Evolutionary conservation across 1,140 invertebrate species (phyloP).

Genomic region (Apis florea): DNA sequence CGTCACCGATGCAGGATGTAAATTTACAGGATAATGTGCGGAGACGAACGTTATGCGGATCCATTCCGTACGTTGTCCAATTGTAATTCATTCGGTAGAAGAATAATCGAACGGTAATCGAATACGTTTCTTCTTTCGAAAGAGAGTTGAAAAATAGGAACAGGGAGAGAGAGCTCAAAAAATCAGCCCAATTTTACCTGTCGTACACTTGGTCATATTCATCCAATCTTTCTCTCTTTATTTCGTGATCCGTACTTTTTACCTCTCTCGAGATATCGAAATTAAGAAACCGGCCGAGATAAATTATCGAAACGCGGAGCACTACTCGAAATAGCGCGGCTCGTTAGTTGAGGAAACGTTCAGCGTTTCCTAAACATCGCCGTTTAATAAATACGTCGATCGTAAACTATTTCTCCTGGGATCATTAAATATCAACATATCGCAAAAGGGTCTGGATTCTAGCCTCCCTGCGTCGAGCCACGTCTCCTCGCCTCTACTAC

Average conservation of each 20-base stretch:
- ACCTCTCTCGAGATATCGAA: background rate
- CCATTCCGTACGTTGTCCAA: no score
- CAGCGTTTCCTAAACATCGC: conserved; percentile 65
- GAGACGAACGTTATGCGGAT: background rate
- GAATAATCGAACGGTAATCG: background rate
- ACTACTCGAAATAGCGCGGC: conserved; percentile 51
- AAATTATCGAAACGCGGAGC: conserved; percentile 11
- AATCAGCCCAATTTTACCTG: background rate
- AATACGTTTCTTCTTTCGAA: background rate
- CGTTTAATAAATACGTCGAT: conserved; percentile 75
- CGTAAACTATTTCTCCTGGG: conserved; percentile 72
- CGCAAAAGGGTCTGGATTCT: conserved; percentile 54
- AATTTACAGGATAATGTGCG: background rate
- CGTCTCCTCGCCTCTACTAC: background rate
- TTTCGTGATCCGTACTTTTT: background rate
- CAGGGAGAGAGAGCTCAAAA: background rate
- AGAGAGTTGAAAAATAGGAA: background rate
- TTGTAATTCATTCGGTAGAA: background rate
- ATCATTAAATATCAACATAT: conserved; percentile 75
- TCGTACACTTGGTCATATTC: background rate
- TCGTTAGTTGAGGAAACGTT: conserved; percentile 67
- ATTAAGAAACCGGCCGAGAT: background rate
- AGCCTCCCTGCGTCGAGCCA: conserved; percentile 1
- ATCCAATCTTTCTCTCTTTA: background rate
- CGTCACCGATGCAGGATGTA: conserved; percentile 1